Percentiles rank a stretch among this genome's conserved stretches.
Conservation (phyloP, 2,888 invertebrate species). For the Barypeithes pellucidus region DNA sequence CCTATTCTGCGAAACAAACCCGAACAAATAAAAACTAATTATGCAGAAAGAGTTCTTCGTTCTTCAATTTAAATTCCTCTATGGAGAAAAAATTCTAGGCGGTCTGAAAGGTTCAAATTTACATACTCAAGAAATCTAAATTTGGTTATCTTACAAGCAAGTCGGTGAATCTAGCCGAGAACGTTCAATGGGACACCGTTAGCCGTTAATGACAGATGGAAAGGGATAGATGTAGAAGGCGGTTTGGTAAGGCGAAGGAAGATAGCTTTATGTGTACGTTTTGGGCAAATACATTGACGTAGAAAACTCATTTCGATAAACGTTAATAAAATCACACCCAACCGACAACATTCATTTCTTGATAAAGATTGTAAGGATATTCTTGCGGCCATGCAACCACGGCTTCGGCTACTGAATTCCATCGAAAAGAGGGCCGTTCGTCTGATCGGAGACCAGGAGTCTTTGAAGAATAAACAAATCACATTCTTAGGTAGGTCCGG, state of each 20-base stretch:
- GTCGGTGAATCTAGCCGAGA: slow-evolving; percentile 19
- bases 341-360: no score
- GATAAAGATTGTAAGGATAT: no score
- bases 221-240: background rate
- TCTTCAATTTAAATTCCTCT: slow-evolving; percentile 7
- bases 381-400: no score
- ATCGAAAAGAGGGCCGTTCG: no score
- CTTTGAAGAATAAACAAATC: no score
- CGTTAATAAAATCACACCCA: no score
- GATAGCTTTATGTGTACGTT: background rate
- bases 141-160: slow-evolving; percentile 28
- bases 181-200: slow-evolving; percentile 29
- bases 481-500: no score
- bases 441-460: no score
- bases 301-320: no score
- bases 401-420: no score
- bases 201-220: slow-evolving; percentile 24
- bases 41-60: background rate
- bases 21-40: slow-evolving; percentile 1
- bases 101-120: slow-evolving; percentile 13
- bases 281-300: slow-evolving; percentile 3
- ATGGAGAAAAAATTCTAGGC: slow-evolving; percentile 21
- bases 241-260: background rate
- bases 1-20: no score
- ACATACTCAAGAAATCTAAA: slow-evolving; percentile 28